A percentile compares a stretch with the other conserved stretches of the same genome.
Evolutionary conservation across 1,140 invertebrate genomes (phyloP).

Genomic region (Ceratitis capitata): DNA sequence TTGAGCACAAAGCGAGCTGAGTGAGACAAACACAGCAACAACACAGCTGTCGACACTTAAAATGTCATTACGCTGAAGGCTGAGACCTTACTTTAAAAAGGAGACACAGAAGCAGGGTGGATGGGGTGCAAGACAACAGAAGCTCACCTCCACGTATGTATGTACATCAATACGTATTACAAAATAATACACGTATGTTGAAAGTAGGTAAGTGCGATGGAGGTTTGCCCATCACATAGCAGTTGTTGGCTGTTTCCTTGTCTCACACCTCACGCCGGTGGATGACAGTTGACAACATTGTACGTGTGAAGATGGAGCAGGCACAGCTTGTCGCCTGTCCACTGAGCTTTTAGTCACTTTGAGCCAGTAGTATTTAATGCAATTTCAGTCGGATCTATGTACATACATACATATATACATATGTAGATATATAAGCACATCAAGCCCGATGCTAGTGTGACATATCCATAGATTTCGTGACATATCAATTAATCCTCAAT

Average conservation of each 20-base stretch:
- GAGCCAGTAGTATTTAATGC: neutral
- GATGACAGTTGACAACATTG: neutral
- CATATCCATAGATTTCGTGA: conserved; percentile 33
- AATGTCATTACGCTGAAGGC: conserved; percentile 21
- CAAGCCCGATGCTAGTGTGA: no score
- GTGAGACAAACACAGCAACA: neutral
- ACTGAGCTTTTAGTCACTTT: conserved; percentile 20
- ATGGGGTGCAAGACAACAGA: no score
- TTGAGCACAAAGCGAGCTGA: neutral
- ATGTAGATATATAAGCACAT: no score
- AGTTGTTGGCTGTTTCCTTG: neutral
- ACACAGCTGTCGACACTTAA: conserved; percentile 14
- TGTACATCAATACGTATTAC: no score
- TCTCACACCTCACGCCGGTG: neutral
- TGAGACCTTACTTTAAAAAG: neutral
- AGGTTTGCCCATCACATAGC: neutral
- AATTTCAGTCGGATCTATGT: neutral
- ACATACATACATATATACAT: neutral
- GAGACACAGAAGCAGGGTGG: neutral
- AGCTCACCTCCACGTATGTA: neutral
- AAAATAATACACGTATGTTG: no score
- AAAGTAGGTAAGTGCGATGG: neutral
- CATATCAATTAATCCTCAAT: conserved; percentile 44
- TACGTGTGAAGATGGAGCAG: neutral
- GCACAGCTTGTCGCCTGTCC: neutral